Evolutionary conservation across 2,797 vertebrate species (phyloP), one percentile per base, ranked within the genome.

Genomic region (Syngnathus acus): DNA sequence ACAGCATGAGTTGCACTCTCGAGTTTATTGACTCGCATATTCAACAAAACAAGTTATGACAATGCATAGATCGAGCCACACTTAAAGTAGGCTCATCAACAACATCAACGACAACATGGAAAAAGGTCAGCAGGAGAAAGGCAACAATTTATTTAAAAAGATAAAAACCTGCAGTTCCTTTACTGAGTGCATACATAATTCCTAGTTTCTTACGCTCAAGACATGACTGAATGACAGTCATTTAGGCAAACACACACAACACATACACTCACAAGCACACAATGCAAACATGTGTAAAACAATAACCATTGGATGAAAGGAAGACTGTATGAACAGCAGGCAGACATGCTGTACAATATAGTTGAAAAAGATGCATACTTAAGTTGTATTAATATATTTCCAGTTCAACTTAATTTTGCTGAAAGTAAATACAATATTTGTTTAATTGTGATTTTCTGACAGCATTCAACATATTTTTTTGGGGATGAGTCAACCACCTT

Each of bases 11-110:
- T 76, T 81, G 70, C 77, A 86, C 70, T 82, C 63, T 82, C 67
- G 68, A 71, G 71, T 87, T 89, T 85, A 88, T 87, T 86, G 69
- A 73, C 75, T 47, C 45, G 17, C 45, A 73, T 75, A 68, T 85
- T 81, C 82, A 78, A 88, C 80, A 87, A 88, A 88, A 88, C 66
- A 76, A 79, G 72, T 67, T 78, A 70, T 78, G 67, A 82, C 65
- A 82, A 89, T 86, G 87, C 87, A 86, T 81, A 87, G 84, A 76
- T 66, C 0, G 71, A 85, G 81, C 65, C 70, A 19, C 66, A 65
- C 71, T 66, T 68, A 66, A 57, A 67, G 68, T 10, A 5, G 64
- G 71, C 80, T 80, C 79, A 71, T 69, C 66, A 50, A 55, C 62
- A 71, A 78, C 79, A 71, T 69, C 66, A 50, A 55, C 62, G 69